These are phyloP conservation scores for Melanerpes formicivorus DNA, from an alignment of 2,113 vertebrate genomes.

Conservation along the genomic window DNA sequence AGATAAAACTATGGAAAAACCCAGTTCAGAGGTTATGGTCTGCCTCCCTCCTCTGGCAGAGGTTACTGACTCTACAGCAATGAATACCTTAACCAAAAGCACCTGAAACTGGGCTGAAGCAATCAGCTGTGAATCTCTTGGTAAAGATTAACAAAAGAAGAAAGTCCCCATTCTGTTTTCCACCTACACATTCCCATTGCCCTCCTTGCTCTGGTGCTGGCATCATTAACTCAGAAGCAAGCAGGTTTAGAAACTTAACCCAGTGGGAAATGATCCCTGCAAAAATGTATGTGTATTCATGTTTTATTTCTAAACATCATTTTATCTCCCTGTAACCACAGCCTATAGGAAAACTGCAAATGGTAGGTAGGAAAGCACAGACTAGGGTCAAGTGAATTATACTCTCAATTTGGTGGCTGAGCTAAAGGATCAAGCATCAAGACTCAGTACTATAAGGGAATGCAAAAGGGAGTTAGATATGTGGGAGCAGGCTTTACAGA, in stretches of 20 bases:
- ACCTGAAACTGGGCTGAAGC: neutral
- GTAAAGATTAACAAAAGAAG: neutral
- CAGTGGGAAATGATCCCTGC: neutral
- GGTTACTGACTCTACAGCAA: neutral
- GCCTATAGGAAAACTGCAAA: neutral
- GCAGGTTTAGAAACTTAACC: neutral
- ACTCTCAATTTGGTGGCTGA: too few relatives aligned
- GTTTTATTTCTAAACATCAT: neutral
- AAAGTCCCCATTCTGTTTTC: neutral
- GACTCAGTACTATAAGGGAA: too few relatives aligned
- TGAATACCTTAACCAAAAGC: neutral
- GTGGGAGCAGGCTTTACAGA: too few relatives aligned
- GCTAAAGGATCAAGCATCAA: too few relatives aligned
- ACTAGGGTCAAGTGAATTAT: neutral
- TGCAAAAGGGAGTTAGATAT: too few relatives aligned
- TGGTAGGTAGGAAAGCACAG: neutral
- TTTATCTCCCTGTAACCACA: neutral
- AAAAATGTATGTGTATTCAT: accelerated
- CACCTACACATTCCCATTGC: neutral
- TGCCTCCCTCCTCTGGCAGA: neutral
- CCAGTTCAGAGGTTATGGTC: neutral
- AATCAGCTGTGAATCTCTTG: neutral
- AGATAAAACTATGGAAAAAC: neutral
- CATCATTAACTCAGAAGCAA: neutral
- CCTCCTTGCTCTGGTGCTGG: neutral